Evolutionary conservation across 2,113 vertebrate genomes (phyloP).

Genomic region (Gnathonemus longibarbis): DNA sequence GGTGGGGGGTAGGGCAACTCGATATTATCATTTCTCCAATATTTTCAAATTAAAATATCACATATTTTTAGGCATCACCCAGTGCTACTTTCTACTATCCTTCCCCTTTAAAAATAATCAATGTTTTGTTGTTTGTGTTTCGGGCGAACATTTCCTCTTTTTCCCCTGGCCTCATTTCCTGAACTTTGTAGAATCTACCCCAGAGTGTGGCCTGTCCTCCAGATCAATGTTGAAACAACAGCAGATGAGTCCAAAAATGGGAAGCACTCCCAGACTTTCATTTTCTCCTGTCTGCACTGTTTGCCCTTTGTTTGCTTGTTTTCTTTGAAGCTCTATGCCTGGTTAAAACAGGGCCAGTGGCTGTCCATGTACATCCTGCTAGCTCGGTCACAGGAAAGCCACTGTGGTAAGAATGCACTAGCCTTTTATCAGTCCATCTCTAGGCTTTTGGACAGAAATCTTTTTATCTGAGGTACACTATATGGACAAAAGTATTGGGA

Average conservation of each 20-base stretch:
- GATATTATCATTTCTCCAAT: not conserved
- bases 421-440: not conserved
- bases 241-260: not conserved
- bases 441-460: not conserved
- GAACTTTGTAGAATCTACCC: not conserved
- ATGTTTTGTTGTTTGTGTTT: not conserved
- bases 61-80: not conserved
- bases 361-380: not conserved
- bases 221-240: not conserved
- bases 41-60: not conserved
- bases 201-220: not conserved
- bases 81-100: not conserved
- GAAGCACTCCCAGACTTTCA: constrained; percentile 31
- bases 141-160: not conserved
- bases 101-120: not conserved
- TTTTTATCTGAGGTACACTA: not conserved
- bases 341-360: not conserved
- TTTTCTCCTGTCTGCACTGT: constrained; percentile 36
- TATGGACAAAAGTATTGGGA: not conserved
- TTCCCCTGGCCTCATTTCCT: constrained; percentile 12
- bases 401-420: not conserved
- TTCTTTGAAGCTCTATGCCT: constrained; percentile 14
- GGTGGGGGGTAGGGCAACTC: not conserved
- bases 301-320: constrained; percentile 25
- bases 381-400: not conserved